phyloP scores from a whole-genome alignment of 2,888 invertebrate genomes.

The Teinopalpus imperialis region DNA sequence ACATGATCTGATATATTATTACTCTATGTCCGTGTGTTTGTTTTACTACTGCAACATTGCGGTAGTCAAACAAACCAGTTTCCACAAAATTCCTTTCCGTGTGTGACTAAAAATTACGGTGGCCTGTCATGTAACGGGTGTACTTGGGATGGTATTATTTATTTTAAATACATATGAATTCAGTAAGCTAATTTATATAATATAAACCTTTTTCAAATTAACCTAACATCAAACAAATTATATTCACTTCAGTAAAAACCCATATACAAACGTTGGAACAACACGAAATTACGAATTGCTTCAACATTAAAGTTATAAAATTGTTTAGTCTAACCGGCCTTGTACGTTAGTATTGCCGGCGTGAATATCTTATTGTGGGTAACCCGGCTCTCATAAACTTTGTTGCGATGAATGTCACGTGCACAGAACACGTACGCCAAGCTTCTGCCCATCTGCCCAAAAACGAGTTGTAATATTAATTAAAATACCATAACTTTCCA shows the following conservation, averaged over 20 bases:
- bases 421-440: constrained; percentile 55
- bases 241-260: constrained; percentile 11
- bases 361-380: constrained; percentile 37
- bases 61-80: no score
- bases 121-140: no score
- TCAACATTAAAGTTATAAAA: constrained; percentile 27
- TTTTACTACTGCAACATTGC: no score
- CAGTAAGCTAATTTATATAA: background rate
- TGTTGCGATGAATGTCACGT: constrained; percentile 61
- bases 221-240: constrained; percentile 13
- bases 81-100: no score
- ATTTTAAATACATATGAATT: no score
- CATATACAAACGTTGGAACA: constrained; percentile 20
- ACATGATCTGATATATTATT: no score
- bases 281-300: constrained; percentile 19
- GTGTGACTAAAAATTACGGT: no score
- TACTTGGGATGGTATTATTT: no score
- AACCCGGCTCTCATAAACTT: constrained; percentile 44
- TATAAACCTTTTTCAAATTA: constrained; percentile 1
- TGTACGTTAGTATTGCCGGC: constrained; percentile 34
- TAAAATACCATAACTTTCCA: constrained; percentile 70
- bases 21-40: no score
- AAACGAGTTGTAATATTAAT: constrained; percentile 70
- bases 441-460: constrained; percentile 45
- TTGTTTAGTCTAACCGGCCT: constrained; percentile 28